These are phyloP conservation scores for Trissonchulus latispiculum DNA, from an alignment of 2,888 invertebrate genomes.

Conservation along the genomic window DNA sequence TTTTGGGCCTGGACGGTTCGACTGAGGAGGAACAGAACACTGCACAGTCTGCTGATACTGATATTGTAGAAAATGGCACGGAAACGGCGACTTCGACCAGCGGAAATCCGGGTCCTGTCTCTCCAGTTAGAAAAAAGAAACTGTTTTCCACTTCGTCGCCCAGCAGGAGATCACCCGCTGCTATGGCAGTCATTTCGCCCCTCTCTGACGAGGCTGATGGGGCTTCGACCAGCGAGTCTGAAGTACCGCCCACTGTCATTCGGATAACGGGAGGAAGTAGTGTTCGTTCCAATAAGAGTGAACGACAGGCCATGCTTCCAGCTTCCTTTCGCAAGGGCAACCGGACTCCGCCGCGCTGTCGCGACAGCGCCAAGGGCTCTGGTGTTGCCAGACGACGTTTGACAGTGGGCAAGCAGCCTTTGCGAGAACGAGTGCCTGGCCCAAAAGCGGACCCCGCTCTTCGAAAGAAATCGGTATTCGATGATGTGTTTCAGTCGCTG, in stretches of 20 bases:
- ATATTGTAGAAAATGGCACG: not conserved
- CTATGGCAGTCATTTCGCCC: not conserved
- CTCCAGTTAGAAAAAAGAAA: too few species aligned
- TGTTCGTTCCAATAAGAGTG: not conserved
- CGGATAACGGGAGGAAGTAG: not conserved
- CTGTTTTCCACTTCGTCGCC: too few species aligned
- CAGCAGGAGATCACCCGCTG: not conserved
- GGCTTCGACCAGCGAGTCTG: not conserved
- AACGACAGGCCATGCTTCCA: not conserved
- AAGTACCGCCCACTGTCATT: not conserved
- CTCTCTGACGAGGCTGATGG: not conserved
- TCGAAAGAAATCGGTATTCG: too few species aligned
- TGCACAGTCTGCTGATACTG: not conserved
- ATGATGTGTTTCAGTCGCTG: too few species aligned
- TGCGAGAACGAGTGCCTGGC: too few species aligned
- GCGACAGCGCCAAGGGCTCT: too few species aligned
- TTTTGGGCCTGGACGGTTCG: not conserved
- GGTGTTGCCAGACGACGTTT: too few species aligned
- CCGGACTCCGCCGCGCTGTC: not conserved
- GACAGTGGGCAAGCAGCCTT: too few species aligned
- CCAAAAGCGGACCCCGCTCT: too few species aligned
- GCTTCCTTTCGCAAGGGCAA: not conserved
- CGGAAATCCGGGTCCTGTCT: too few species aligned
- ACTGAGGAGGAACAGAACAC: not conserved
- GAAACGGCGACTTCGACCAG: not conserved